Evolutionary conservation across 1,140 invertebrate species (phyloP).

Genomic region (Scaptomyza hsui): DNA sequence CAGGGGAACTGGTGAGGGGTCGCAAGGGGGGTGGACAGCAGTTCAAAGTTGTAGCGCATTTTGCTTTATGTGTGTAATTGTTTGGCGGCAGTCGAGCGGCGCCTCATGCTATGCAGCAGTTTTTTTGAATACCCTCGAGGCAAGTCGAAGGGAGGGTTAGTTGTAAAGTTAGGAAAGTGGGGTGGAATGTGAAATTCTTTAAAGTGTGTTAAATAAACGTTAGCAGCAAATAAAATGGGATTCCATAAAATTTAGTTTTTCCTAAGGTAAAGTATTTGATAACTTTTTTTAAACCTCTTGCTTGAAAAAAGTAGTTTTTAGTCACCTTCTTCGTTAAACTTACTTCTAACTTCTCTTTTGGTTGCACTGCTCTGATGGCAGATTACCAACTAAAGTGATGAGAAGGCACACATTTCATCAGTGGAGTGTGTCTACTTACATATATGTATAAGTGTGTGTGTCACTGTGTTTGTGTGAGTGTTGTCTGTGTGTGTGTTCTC

Average conservation of each 20-base stretch:
- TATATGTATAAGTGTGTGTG: conserved; percentile 11
- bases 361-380: conserved; percentile 21
- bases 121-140: conserved; percentile 26
- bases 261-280: too few species aligned
- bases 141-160: background rate
- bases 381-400: conserved; percentile 52
- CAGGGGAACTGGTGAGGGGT: background rate
- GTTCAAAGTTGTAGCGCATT: conserved; percentile 73
- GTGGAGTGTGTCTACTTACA: background rate
- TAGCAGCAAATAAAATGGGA: too few species aligned
- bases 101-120: conserved; percentile 47
- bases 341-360: background rate
- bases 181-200: background rate
- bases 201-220: too few species aligned
- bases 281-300: background rate
- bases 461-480: conserved; percentile 43
- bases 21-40: conserved; percentile 26
- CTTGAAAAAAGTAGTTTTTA: background rate
- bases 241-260: too few species aligned
- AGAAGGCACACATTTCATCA: conserved; percentile 46
- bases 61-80: conserved; percentile 76
- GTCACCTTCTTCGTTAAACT: background rate
- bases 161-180: background rate
- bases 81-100: conserved; percentile 58
- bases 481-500: conserved; percentile 52